Conservation (phyloP, 2,888 invertebrate genomes). For the Sphaeridia pumilis region DNA sequence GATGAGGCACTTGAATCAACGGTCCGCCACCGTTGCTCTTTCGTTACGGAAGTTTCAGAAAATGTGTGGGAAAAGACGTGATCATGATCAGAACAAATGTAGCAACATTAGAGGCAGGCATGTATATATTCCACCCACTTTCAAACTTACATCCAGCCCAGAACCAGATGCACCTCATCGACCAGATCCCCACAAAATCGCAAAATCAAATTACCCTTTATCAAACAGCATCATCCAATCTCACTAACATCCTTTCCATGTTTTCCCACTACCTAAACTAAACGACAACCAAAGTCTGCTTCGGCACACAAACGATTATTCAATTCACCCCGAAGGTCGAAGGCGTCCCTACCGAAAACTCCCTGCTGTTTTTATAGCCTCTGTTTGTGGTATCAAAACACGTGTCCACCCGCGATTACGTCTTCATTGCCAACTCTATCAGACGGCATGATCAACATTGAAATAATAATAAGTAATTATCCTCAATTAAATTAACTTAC, state of each 20-base stretch:
- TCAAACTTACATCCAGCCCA: too few relatives aligned
- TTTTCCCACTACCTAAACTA: too few relatives aligned
- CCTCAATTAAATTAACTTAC: constrained; percentile 18
- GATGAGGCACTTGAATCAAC: neutral
- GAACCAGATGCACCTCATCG: neutral
- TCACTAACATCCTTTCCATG: constrained; percentile 16
- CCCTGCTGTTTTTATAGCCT: too few relatives aligned
- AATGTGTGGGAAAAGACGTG: too few relatives aligned
- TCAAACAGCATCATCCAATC: constrained; percentile 8
- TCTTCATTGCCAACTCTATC: too few relatives aligned
- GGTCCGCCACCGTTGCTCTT: neutral
- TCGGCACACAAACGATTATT: neutral
- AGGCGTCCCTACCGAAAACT: neutral
- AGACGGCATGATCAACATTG: neutral
- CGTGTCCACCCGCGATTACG: neutral
- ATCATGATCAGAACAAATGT: neutral
- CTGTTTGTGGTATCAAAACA: neutral
- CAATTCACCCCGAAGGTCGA: too few relatives aligned
- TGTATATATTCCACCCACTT: too few relatives aligned
- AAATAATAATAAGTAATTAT: neutral
- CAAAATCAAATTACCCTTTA: neutral
- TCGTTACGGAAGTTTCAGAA: too few relatives aligned
- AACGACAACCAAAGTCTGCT: too few relatives aligned
- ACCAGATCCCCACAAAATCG: too few relatives aligned
- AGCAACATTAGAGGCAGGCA: neutral